These are phyloP conservation scores for Dugesia japonica DNA, from an alignment of 2,888 invertebrate species.

Conservation along the genomic window DNA sequence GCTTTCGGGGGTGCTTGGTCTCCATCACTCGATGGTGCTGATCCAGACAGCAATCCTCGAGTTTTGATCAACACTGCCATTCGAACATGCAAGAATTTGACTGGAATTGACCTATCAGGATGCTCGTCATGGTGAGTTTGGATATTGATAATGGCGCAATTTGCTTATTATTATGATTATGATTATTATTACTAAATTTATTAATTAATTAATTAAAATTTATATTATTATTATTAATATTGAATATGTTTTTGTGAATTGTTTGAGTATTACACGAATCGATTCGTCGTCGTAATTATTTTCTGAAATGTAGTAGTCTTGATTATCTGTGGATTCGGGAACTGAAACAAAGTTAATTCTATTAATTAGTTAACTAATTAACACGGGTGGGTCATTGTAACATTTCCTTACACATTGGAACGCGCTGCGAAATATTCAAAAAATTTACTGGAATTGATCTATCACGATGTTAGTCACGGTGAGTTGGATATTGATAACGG, in stretches of 20 bases:
- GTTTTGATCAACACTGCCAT: conserved; percentile 87
- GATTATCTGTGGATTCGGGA: too few species aligned
- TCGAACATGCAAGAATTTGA: conserved; percentile 74
- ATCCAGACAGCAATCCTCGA: conserved; percentile 71
- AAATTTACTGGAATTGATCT: conserved; percentile 79
- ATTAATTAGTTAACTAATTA: too few species aligned
- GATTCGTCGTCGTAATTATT: too few species aligned
- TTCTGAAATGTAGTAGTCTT: too few species aligned
- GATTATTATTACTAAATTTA: too few species aligned
- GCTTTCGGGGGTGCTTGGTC: conserved; percentile 94
- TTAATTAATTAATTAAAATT: too few species aligned
- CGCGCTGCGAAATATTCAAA: too few species aligned
- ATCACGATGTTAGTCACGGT: conserved; percentile 79
- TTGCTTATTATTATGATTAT: too few species aligned
- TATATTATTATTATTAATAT: background rate
- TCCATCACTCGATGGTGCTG: conserved; percentile 73
- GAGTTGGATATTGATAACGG: conserved; percentile 49
- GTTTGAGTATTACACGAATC: too few species aligned
- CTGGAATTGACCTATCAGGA: conserved; percentile 73
- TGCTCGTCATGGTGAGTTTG: conserved; percentile 78
- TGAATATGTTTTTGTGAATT: background rate
- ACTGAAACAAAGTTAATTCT: too few species aligned
- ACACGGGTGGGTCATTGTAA: too few species aligned
- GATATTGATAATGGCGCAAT: background rate
- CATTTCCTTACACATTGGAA: too few species aligned